A percentile compares a stretch with the other conserved stretches of the same genome.
These are phyloP conservation scores for Boulengeromyrus knoepffleri DNA, from an alignment of 2,113 vertebrate species.

Conservation along the genomic window DNA sequence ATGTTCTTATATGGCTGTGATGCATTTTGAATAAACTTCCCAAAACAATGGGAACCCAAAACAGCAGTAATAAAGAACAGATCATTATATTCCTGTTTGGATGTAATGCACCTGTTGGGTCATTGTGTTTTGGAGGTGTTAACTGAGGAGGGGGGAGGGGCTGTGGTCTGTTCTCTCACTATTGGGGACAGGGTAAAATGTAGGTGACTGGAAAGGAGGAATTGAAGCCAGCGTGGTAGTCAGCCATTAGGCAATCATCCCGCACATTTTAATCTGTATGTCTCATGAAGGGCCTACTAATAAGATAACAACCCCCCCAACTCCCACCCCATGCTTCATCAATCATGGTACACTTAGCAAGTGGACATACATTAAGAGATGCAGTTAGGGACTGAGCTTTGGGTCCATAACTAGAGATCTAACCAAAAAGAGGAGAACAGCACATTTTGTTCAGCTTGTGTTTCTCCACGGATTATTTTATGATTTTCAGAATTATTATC, in stretches of 20 bases:
- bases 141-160: neutral
- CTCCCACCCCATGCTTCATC: neutral
- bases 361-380: neutral
- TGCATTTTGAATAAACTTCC: neutral
- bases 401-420: neutral
- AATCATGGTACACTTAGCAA: neutral
- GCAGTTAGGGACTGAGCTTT: neutral
- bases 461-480: neutral
- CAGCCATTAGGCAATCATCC: neutral
- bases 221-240: neutral
- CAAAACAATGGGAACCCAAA: neutral
- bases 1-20: neutral
- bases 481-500: neutral
- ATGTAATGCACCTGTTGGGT: neutral
- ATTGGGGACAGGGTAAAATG: neutral
- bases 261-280: neutral
- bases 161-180: neutral
- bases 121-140: neutral
- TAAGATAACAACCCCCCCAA: neutral
- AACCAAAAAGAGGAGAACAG: neutral
- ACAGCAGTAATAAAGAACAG: neutral
- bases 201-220: neutral
- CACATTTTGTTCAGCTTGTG: neutral
- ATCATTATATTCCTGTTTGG: neutral
- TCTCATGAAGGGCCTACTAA: neutral